Percentiles rank a stretch among this genome's conserved stretches.
These are phyloP conservation scores for Fopius arisanus DNA, from an alignment of 1,140 invertebrate species.

Conservation along the genomic window DNA sequence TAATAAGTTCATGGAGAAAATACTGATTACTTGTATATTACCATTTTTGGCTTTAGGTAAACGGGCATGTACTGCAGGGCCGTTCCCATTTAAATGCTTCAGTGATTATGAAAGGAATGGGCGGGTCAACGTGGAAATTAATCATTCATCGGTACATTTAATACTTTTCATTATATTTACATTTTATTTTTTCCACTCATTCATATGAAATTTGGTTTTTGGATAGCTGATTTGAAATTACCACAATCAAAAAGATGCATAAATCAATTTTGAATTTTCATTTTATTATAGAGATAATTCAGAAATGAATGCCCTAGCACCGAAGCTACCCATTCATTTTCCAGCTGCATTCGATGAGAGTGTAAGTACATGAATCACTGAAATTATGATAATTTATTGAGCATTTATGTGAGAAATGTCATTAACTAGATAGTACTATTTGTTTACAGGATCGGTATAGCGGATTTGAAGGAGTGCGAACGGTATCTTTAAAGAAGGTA, in stretches of 20 bases:
- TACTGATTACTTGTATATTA: background rate
- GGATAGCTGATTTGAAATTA: too few relatives aligned
- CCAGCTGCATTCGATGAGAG: constrained; percentile 78
- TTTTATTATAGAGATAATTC: background rate
- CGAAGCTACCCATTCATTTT: constrained; percentile 90
- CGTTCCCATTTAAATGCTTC: constrained; percentile 96
- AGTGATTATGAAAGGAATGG: constrained; percentile 91
- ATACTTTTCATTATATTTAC: too few relatives aligned
- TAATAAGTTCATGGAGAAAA: background rate
- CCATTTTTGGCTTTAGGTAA: constrained; percentile 71
- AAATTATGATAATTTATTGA: background rate
- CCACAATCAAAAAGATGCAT: background rate
- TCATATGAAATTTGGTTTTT: too few relatives aligned
- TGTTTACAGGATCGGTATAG: constrained; percentile 40
- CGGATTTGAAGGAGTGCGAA: constrained; percentile 79
- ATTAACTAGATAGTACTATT: constrained; percentile 20
- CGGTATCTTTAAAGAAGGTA: constrained; percentile 83
- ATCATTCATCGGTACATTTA: constrained; percentile 82
- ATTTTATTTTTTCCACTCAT: too few relatives aligned
- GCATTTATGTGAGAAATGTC: constrained; percentile 4
- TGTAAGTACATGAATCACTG: constrained; percentile 64
- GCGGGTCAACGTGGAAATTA: constrained; percentile 84
- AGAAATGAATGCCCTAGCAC: constrained; percentile 79
- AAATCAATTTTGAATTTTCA: background rate
- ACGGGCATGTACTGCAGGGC: constrained; percentile 92